phyloP scores from a whole-genome alignment of 2,113 vertebrate species.

The Procapra przewalskii region DNA sequence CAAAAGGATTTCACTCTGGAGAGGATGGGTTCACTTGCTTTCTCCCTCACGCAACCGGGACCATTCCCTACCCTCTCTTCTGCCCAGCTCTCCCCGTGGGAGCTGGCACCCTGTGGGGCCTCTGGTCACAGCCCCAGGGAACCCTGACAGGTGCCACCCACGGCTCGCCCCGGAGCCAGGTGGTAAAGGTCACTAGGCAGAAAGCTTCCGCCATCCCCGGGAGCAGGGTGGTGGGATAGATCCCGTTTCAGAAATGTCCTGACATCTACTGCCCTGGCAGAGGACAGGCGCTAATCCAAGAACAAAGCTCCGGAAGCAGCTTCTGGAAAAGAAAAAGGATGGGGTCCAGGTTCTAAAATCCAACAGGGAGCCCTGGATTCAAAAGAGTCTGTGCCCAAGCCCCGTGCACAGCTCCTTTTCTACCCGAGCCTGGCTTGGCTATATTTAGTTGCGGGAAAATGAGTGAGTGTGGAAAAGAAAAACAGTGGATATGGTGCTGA shows the following conservation, averaged over 20 bases:
- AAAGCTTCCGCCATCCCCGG: not conserved
- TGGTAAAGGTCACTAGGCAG: conserved; percentile 34
- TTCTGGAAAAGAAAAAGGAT: not conserved
- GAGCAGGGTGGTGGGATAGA: not conserved
- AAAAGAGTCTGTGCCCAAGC: not conserved
- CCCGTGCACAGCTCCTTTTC: not conserved
- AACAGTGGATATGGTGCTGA: not conserved
- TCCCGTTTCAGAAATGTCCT: conserved; percentile 30
- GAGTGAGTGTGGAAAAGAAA: not conserved
- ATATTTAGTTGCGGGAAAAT: not conserved
- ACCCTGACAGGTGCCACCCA: not conserved
- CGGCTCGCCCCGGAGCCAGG: not conserved
- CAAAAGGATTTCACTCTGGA: not conserved
- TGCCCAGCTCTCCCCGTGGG: fast-evolving
- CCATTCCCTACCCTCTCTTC: not conserved
- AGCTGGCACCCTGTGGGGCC: not conserved
- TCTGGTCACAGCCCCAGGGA: not conserved
- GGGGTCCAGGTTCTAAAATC: not conserved
- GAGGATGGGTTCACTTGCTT: not conserved
- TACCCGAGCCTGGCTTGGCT: not conserved
- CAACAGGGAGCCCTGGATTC: not conserved
- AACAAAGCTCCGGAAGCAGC: not conserved
- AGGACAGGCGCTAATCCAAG: conserved; percentile 12
- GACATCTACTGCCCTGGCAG: not conserved
- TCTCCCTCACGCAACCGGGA: not conserved